Evolutionary conservation across 2,797 vertebrate species (phyloP), one percentile per base, ranked within the genome.

Genomic region (Diglossa cyanea): DNA sequence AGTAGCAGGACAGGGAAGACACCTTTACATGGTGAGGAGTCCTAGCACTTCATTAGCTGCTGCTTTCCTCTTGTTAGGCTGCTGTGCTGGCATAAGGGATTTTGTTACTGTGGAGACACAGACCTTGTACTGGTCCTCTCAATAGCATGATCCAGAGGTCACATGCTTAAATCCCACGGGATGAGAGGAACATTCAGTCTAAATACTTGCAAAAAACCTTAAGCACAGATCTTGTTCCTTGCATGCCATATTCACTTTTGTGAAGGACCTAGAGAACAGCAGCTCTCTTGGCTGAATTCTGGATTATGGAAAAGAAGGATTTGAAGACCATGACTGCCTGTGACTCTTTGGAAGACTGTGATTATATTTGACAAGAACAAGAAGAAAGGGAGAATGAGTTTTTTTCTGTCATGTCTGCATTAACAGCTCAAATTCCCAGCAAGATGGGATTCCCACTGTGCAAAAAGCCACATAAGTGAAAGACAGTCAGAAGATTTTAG

Each of bases 81-180:
- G 40, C 66, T 78, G 40, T 82, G 45, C 39, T 65, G 23, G 66
- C 57, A 6, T 6, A 58, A 50, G 31, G 44, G 55, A 54, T 58
- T 88, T 88, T 93, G 35, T 62, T 58, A 11, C 42, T 65, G 35
- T 70, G 57, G 37, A 73, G 33, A 25, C 63, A 48, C 31, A 51
- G 13, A 47, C 26, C 13, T 79, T 79, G 14, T 68, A 18, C 10
- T 54, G 5, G 8, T 47, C 51, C 33, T 83, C 83, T 70, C 63
- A 86, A 28, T 25, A 73, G 35, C 39, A 14, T 66, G n/a, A 35
- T 91, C 35, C 67, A 82, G 44, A 55, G 61, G 17, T 54, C 58
- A 24, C 13, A 9, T 16, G 7, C 53, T 60, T 76, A 55, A 82
- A 76, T 66, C 30, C 28, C 3, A 0, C 0, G 0, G 25, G 19